Evolutionary conservation across 1,140 invertebrate species (phyloP), one percentile per base, ranked within the genome.

Genomic region (Drosophila carrolli): DNA sequence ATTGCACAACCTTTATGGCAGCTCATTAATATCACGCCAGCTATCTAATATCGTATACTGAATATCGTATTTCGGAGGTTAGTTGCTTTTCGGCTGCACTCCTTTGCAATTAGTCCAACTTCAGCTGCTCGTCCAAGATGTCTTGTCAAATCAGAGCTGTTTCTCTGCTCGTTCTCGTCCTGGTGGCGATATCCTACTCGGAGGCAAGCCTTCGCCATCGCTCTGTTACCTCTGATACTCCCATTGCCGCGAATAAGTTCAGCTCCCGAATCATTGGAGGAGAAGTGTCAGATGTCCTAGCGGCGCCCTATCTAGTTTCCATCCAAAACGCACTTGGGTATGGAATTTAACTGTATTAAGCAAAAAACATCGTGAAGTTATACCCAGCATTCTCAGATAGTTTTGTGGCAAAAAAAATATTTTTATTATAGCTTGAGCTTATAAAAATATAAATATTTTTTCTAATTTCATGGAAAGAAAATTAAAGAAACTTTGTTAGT

Each of bases 221-320:
- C 5, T 27, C 53, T 2, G 23, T 54, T 8, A 29, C 51, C 2
- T 14, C 11, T 4, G 16, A 32, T 8, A 35, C 35, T 8, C 13
- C 46, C 14, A 27, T 29, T 0, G 13, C 65, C 5, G 59, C 54
- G 7, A 6, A 35, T 4, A 50, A 40, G 13, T 57, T 41, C 1
- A 81, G 13, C 29, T 62, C 67, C 4, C 68, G 93, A 10, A 92
- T 94, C 13, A 61, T 93, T 2, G 93, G 93, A 6, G 93, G 93
- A 16, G 44, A 74, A 7, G 65, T 78, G 5, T 93, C 93, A 3
- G 63, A 80, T 13, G 59, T 86, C 16, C 92, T 89, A 7, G 70
- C 76, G 6, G 93, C 91, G 29, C 93, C 93, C 1, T 93, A 91
- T 61, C 92, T 91, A 56, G 90, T 93, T 1, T 93, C 93, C 5